A percentile compares a stretch with the other conserved stretches of the same genome.
phyloP scores from a whole-genome alignment of 1,140 invertebrate species.

The Solen grandis region DNA sequence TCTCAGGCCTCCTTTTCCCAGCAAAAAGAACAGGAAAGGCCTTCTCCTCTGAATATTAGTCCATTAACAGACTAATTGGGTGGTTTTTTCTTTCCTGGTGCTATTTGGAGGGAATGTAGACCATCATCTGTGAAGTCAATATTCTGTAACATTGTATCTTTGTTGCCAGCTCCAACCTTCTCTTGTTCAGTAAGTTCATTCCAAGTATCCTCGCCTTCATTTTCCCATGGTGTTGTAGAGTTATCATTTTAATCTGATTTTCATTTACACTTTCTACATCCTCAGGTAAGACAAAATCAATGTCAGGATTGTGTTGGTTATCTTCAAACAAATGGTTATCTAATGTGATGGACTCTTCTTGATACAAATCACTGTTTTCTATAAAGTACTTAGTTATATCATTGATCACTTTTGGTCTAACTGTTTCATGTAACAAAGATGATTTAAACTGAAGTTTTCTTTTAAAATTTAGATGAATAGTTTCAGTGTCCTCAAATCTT shows the following conservation, averaged over 20 bases:
- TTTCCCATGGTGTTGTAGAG: background rate
- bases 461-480: slow-evolving; percentile 47
- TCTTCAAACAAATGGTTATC: slow-evolving; percentile 24
- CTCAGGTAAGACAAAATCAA: background rate
- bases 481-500: slow-evolving; percentile 47
- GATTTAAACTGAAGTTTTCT: slow-evolving; percentile 29
- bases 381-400: slow-evolving; percentile 54
- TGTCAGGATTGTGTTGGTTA: slow-evolving; percentile 3
- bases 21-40: slow-evolving; percentile 56
- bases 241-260: background rate
- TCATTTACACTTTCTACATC: slow-evolving; percentile 7
- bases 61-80: slow-evolving; percentile 54
- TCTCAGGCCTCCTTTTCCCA: slow-evolving; percentile 40
- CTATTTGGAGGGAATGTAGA: slow-evolving; percentile 50
- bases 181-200: slow-evolving; percentile 42
- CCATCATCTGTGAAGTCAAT: slow-evolving; percentile 55
- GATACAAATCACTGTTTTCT: slow-evolving; percentile 50
- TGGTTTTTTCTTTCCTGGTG: slow-evolving; percentile 53
- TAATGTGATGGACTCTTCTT: slow-evolving; percentile 48
- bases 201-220: slow-evolving; percentile 28
- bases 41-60: slow-evolving; percentile 56
- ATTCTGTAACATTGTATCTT: slow-evolving; percentile 48
- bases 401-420: slow-evolving; percentile 55
- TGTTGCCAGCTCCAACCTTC: slow-evolving; percentile 33
- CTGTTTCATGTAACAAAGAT: slow-evolving; percentile 32